Percentiles rank a stretch among this genome's conserved stretches.
Conservation (phyloP, 2,888 invertebrate genomes). For the Neoscelio sp. region DNA sequence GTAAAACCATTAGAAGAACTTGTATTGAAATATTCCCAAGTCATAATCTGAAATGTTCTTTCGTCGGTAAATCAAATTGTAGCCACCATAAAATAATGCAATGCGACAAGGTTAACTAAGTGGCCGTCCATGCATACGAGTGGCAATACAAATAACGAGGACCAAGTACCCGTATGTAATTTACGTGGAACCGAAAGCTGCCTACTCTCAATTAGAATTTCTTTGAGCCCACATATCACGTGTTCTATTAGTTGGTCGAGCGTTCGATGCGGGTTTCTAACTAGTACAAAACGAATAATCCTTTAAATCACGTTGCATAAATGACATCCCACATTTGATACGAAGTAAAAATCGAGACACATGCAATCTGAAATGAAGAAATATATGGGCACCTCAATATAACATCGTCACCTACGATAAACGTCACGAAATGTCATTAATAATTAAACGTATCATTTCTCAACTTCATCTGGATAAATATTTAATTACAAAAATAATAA, state of each 20-base stretch:
- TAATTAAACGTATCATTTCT: no score
- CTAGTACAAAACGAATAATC: slow-evolving; percentile 64
- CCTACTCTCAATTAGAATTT: slow-evolving; percentile 79
- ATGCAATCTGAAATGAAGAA: neutral
- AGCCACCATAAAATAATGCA: slow-evolving; percentile 32
- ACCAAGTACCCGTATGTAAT: slow-evolving; percentile 68
- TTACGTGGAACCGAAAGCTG: slow-evolving; percentile 66
- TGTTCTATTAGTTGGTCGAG: slow-evolving; percentile 68
- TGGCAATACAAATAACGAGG: slow-evolving; percentile 58
- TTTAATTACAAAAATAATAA: slow-evolving; percentile 52
- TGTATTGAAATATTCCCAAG: slow-evolving; percentile 1
- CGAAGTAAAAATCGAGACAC: slow-evolving; percentile 19
- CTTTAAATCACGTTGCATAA: slow-evolving; percentile 55
- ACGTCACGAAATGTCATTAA: no score
- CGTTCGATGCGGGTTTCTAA: slow-evolving; percentile 68
- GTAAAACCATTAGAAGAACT: no score
- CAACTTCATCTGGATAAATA: no score
- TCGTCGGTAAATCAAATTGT: slow-evolving; percentile 42
- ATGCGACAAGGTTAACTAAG: slow-evolving; percentile 42
- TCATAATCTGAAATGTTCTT: slow-evolving; percentile 24
- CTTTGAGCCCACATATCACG: slow-evolving; percentile 77
- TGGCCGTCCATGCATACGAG: slow-evolving; percentile 26
- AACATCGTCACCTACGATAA: no score
- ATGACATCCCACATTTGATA: slow-evolving; percentile 55
- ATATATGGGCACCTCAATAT: neutral